A percentile compares a stretch with the other conserved stretches of the same genome.
Evolutionary conservation across 2,888 invertebrate genomes (phyloP).

Genomic region (Tetramorium bicarinatum): DNA sequence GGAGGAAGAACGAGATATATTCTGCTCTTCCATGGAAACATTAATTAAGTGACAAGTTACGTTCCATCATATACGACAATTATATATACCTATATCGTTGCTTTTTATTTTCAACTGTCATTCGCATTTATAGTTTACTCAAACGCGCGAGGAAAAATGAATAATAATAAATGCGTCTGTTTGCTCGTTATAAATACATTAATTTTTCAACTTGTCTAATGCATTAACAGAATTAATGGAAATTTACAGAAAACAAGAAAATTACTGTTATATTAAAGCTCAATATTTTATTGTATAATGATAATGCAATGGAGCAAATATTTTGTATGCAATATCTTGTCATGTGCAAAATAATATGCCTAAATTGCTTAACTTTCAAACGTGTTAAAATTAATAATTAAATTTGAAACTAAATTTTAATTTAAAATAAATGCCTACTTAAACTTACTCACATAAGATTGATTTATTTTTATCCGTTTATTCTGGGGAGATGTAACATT

Average conservation of each 20-base stretch:
- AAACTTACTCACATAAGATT: not conserved
- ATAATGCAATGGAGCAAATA: not conserved
- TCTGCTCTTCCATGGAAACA: not conserved
- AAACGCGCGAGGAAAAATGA: not conserved
- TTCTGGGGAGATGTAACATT: not conserved
- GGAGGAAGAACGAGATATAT: not conserved
- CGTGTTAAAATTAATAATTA: not conserved
- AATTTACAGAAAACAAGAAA: not conserved
- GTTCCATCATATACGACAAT: slow-evolving; percentile 5
- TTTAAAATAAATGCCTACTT: not conserved
- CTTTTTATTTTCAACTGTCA: not conserved
- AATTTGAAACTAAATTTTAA: not conserved
- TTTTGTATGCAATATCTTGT: not conserved
- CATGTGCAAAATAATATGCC: not conserved
- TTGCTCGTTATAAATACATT: not conserved
- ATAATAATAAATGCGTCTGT: slow-evolving; percentile 1
- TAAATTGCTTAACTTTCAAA: not conserved
- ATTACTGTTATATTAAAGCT: slow-evolving; percentile 18
- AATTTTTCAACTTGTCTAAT: slow-evolving; percentile 9
- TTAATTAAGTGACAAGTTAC: slow-evolving; percentile 44
- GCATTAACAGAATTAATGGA: slow-evolving; percentile 3
- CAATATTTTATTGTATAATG: slow-evolving; percentile 16
- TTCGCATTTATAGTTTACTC: not conserved
- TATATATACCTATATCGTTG: not conserved
- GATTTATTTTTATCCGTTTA: not conserved